A percentile compares a stretch with the other conserved stretches of the same genome.
Evolutionary conservation across 35 echinoderm and acorn worm species (phyloP).

Genomic region (Holothuria glaberrima): DNA sequence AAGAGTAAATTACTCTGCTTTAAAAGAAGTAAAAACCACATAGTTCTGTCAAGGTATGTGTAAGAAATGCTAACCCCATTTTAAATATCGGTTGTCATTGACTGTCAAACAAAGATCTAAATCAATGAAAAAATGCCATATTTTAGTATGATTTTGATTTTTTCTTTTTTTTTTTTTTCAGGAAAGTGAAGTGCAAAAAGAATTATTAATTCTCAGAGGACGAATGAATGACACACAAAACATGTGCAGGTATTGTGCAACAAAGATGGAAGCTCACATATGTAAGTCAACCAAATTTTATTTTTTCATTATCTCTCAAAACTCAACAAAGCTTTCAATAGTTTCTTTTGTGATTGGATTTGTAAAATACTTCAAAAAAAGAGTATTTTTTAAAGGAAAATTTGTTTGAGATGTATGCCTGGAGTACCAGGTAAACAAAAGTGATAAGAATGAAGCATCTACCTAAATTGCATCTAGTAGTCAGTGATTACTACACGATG

Average conservation of each 20-base stretch:
- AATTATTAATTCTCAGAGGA: conserved; percentile 32
- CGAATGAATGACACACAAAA: conserved; percentile 61
- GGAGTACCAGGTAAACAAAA: no score
- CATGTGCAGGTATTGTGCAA: conserved; percentile 59
- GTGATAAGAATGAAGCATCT: no score
- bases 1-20: no score
- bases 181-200: conserved; percentile 31
- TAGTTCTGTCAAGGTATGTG: no score
- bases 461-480: no score
- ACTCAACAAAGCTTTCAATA: not conserved
- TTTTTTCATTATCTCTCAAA: not conserved
- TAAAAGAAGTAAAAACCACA: no score
- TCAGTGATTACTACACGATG: no score
- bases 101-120: no score
- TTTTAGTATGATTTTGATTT: not conserved
- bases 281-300: conserved; percentile 21
- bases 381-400: not conserved
- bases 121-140: not conserved
- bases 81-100: no score
- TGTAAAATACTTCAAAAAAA: not conserved
- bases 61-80: no score
- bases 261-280: conserved; percentile 67
- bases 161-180: not conserved
- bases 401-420: not conserved
- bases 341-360: not conserved